Conservation (phyloP, 92 coral and sea anemone genomes). For the Parazoanthus atlanticus region DNA sequence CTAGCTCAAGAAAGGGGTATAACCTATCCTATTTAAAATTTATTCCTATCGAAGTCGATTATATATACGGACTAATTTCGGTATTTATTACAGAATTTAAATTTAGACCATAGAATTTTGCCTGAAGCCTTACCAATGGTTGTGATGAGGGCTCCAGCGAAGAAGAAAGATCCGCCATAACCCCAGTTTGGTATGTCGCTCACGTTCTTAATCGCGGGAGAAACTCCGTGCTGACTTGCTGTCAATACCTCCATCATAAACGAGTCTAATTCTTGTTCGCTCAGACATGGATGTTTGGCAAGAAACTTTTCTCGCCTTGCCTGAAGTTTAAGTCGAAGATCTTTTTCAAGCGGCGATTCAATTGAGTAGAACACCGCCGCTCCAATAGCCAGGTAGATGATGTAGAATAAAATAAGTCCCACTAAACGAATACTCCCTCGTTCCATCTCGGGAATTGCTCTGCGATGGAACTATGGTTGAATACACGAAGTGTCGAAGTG, state of each 20-base stretch:
- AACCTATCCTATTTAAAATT: not conserved
- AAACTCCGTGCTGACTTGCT: conserved; percentile 42
- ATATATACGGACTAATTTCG: not conserved
- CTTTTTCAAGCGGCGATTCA: conserved; percentile 36
- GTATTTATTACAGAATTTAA: not conserved
- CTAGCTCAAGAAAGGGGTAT: not conserved
- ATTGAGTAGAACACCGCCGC: conserved; percentile 40
- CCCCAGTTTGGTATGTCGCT: conserved; percentile 43
- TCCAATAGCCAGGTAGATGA: conserved; percentile 28
- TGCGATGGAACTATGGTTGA: not conserved
- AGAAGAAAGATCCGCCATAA: conserved; percentile 38
- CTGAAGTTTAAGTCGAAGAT: conserved; percentile 13
- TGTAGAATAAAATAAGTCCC: conserved; percentile 24
- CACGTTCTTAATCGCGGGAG: conserved; percentile 31
- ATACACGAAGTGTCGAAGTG: not conserved
- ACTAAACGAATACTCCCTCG: conserved; percentile 31
- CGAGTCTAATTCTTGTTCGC: conserved; percentile 21
- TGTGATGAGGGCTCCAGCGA: conserved; percentile 42
- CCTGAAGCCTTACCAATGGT: conserved; percentile 29
- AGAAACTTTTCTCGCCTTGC: conserved; percentile 32
- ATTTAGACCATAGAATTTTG: not conserved
- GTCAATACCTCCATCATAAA: conserved; percentile 24
- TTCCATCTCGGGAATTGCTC: conserved; percentile 4
- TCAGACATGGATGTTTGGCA: conserved; percentile 24
- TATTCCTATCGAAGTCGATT: no score